phyloP scores from a whole-genome alignment of 2,797 vertebrate species.

The Microctenopoma lineatum region DNA sequence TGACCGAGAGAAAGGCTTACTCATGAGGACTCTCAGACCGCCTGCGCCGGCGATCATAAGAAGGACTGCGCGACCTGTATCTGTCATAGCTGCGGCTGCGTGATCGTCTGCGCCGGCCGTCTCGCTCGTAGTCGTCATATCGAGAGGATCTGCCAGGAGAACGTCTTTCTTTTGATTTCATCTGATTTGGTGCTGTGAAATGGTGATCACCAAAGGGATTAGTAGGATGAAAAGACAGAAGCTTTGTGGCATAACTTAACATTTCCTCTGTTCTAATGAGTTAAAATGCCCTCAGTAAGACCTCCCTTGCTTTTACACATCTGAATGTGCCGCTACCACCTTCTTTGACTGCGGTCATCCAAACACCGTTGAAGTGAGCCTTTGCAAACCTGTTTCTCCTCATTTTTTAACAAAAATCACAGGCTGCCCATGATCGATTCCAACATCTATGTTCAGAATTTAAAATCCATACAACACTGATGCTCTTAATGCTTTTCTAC shows the following conservation, averaged over 20 bases:
- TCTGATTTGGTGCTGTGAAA: slow-evolving; percentile 91
- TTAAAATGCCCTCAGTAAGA: not conserved
- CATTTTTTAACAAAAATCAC: too few species aligned
- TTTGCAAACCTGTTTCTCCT: too few species aligned
- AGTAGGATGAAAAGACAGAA: not conserved
- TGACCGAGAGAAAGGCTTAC: slow-evolving; percentile 76
- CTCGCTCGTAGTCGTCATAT: slow-evolving; percentile 92
- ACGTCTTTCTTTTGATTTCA: slow-evolving; percentile 94
- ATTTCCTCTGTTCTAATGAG: not conserved
- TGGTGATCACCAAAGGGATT: not conserved
- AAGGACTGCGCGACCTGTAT: slow-evolving; percentile 91
- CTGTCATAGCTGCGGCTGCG: slow-evolving; percentile 94
- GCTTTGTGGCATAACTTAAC: not conserved
- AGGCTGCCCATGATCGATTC: too few species aligned
- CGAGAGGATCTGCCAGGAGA: slow-evolving; percentile 92
- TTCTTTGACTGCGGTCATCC: too few species aligned
- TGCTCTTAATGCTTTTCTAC: too few species aligned
- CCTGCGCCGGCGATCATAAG: slow-evolving; percentile 90
- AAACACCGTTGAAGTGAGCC: too few species aligned
- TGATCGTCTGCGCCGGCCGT: slow-evolving; percentile 85
- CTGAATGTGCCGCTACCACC: too few species aligned
- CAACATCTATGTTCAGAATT: too few species aligned
- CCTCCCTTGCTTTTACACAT: not conserved
- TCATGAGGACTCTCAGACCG: slow-evolving; percentile 93
- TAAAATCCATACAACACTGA: too few species aligned